These are phyloP conservation scores for Drosophila aff. DNA, from an alignment of 1,140 invertebrate species.

Conservation along the genomic window DNA sequence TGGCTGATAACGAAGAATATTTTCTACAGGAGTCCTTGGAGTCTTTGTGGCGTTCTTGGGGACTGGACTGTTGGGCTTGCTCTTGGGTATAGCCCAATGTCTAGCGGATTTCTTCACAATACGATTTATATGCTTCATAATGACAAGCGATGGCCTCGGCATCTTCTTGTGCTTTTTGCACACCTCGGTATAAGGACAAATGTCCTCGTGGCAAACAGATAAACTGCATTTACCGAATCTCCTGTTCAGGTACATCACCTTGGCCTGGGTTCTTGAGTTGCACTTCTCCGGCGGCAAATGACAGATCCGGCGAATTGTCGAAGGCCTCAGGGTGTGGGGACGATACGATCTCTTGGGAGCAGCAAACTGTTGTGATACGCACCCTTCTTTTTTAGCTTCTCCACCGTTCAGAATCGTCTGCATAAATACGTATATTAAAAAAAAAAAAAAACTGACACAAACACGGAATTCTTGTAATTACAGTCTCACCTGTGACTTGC, in stretches of 20 bases:
- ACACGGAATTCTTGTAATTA: too few relatives aligned
- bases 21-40: background rate
- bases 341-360: background rate
- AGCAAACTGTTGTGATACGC: too few relatives aligned
- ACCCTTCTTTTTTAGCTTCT: background rate
- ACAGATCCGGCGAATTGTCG: constrained; percentile 29
- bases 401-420: background rate
- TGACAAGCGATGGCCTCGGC: background rate
- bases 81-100: background rate
- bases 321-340: background rate
- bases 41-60: background rate
- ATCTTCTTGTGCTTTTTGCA: background rate
- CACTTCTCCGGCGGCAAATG: background rate
- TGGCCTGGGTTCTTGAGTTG: background rate
- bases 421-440: background rate
- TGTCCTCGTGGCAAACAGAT: background rate
- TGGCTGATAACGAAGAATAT: too few relatives aligned
- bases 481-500: background rate
- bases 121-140: background rate
- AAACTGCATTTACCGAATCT: constrained; percentile 6
- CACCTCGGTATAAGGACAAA: background rate
- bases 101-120: background rate
- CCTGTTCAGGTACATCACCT: constrained; percentile 32
- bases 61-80: too few relatives aligned
- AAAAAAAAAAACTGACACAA: background rate